Evolutionary conservation across 2,888 invertebrate species (phyloP), one percentile per base, ranked within the genome.

Genomic region (Tachystola acroxantha): DNA sequence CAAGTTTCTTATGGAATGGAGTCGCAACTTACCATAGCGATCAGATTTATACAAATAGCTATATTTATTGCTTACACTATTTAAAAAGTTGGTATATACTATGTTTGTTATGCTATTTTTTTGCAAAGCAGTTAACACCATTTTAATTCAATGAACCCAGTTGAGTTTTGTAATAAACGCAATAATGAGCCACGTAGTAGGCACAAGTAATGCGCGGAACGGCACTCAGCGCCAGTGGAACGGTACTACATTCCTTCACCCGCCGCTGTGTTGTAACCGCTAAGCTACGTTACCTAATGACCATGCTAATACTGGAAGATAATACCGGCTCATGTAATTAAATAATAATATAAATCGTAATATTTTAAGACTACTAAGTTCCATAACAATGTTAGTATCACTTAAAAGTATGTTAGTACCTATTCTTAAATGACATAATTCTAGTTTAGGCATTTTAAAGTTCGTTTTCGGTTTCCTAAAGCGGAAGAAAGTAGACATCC

Each of bases 201-300:
- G 22, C 44, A 53, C 48, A 53, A 52, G 48, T 50, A 58, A 54
- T 48, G 51, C 52, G 54, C 50, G 42, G 43, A 52, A 51, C 57
- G 54, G 54, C 59, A 64, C 60, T 54, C 62, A 51, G 47, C 63
- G 43, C 57, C 55, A 68, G 66, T 63, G 64, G 59, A 76, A 72
- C 72, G 70, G 68, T 67, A 64, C 66, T 60, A 68, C 80, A 82
- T 78, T 82, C 77, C 75, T 65, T 56, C 54, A 61, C 58, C 54
- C 56, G 65, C 54, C 56, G 65, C 58, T 49, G 58, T 81, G 78
- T 81, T 71, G 84, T 80, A 84, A 85, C 65, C 66, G 57, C 50
- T 57, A 51, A 67, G 60, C 64, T 53, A 56, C 53, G 68, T 86
- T 86, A 82, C 84, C 69, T 81, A 82, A 84, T 68, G 63, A 64